Evolutionary conservation across 2,797 vertebrate genomes (phyloP).

Genomic region (Argyrosomus regius): DNA sequence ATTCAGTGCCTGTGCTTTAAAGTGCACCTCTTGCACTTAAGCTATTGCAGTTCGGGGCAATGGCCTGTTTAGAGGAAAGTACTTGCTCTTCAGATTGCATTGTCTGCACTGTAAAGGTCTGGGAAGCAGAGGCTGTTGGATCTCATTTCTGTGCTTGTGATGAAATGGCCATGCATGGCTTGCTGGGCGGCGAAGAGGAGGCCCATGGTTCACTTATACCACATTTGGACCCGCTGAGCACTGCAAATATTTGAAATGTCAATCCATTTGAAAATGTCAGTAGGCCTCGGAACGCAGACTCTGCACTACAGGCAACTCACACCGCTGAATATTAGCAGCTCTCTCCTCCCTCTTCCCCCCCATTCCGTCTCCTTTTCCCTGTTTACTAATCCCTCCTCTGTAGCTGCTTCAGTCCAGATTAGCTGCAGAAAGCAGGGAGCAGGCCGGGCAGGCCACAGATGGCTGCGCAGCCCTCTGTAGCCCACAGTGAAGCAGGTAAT

Average conservation of each 20-base stretch:
- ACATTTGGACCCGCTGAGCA: slow-evolving; percentile 90
- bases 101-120: slow-evolving; percentile 78
- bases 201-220: slow-evolving; percentile 86
- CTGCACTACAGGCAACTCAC: slow-evolving; percentile 80
- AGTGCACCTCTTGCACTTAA: slow-evolving; percentile 53
- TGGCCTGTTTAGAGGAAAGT: slow-evolving; percentile 57
- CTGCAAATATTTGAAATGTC: slow-evolving; percentile 95
- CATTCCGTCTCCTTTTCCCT: slow-evolving; percentile 1
- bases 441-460: slow-evolving; percentile 24
- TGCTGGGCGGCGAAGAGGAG: slow-evolving; percentile 72
- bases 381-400: slow-evolving; percentile 39
- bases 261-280: slow-evolving; percentile 94
- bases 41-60: slow-evolving; percentile 28
- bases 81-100: slow-evolving; percentile 59
- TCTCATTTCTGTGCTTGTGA: slow-evolving; percentile 86
- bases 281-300: slow-evolving; percentile 87
- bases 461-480: slow-evolving; percentile 42
- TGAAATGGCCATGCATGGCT: slow-evolving; percentile 91
- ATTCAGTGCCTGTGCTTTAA: slow-evolving; percentile 33
- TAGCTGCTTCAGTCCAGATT: slow-evolving; percentile 33
- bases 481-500: slow-evolving; percentile 68
- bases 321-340: slow-evolving; percentile 79
- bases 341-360: neutral
- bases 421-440: slow-evolving; percentile 4
- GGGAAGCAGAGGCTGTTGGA: slow-evolving; percentile 84